These are phyloP conservation scores for Lichenostomus cassidix DNA, from an alignment of 2,113 vertebrate species.

Conservation along the genomic window DNA sequence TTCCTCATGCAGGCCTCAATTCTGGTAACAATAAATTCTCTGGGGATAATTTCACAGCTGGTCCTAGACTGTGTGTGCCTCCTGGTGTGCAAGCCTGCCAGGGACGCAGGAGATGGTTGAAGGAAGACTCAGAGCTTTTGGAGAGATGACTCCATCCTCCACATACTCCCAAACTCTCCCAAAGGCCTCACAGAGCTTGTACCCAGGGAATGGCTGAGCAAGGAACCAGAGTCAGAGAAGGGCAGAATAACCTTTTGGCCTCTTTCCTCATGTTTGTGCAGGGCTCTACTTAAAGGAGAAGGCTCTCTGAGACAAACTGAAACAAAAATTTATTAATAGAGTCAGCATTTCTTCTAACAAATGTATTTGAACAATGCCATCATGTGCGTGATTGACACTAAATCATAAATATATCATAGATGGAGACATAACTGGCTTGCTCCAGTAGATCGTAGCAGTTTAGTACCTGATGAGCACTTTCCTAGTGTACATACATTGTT, in stretches of 20 bases:
- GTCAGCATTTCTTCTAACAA: not conserved
- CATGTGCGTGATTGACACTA: not conserved
- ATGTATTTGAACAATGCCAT: not conserved
- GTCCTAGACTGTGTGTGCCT: not conserved
- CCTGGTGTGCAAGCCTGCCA: not conserved
- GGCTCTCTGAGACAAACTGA: not conserved
- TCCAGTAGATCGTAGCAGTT: not conserved
- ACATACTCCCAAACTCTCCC: not conserved
- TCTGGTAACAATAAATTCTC: not conserved
- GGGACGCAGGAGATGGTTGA: not conserved
- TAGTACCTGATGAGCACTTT: not conserved
- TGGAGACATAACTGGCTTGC: not conserved
- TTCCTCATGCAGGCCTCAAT: fast-evolving
- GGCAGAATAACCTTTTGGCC: not conserved
- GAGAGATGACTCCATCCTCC: not conserved
- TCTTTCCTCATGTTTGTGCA: not conserved
- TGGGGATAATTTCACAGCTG: not conserved
- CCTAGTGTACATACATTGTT: not conserved
- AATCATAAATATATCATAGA: not conserved
- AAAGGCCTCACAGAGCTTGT: not conserved
- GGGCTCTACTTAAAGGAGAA: not conserved
- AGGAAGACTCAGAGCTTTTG: fast-evolving
- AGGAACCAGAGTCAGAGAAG: not conserved
- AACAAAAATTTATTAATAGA: not conserved
- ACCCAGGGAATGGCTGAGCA: not conserved